phyloP scores from a whole-genome alignment of 2,797 vertebrate species.

The Etheostoma perlongum region DNA sequence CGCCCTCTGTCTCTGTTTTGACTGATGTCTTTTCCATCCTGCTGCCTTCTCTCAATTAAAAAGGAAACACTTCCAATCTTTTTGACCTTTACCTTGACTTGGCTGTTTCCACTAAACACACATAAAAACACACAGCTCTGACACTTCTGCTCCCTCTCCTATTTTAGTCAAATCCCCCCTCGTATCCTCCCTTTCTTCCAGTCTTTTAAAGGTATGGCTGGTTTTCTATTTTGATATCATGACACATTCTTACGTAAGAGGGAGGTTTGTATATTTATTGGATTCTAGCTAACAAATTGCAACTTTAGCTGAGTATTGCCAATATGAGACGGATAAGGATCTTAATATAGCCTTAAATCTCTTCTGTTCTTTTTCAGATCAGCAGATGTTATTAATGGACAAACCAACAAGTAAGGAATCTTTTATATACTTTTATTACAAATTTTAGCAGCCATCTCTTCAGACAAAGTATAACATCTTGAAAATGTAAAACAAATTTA shows the following conservation, averaged over 20 bases:
- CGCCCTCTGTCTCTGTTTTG: constrained; percentile 66
- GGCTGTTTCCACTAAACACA: constrained; percentile 83
- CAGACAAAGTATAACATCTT: constrained; percentile 28
- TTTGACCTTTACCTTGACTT: constrained; percentile 79
- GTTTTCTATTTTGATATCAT: constrained; percentile 58
- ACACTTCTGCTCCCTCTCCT: constrained; percentile 71
- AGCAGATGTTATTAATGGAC: constrained; percentile 26
- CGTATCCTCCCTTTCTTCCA: constrained; percentile 56
- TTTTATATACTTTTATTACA: constrained; percentile 70
- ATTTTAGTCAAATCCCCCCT: constrained; percentile 79
- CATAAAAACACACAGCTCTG: constrained; percentile 71
- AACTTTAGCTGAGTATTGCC: constrained; percentile 34
- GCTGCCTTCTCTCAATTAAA: constrained; percentile 76
- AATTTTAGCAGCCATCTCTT: constrained; percentile 32
- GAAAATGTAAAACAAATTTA: constrained; percentile 36
- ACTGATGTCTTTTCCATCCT: constrained; percentile 80
- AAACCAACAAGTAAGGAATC: constrained; percentile 9
- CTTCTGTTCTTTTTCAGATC: constrained; percentile 14
- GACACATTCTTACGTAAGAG: constrained; percentile 42
- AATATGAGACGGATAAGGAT: constrained; percentile 36
- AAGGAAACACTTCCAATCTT: constrained; percentile 65
- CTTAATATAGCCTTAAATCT: constrained; percentile 48
- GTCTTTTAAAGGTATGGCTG: constrained; percentile 70
- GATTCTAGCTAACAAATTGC: constrained; percentile 41
- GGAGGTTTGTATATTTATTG: constrained; percentile 43